Evolutionary conservation across 1,140 invertebrate genomes (phyloP).

Genomic region (Lepidurus packardi): DNA sequence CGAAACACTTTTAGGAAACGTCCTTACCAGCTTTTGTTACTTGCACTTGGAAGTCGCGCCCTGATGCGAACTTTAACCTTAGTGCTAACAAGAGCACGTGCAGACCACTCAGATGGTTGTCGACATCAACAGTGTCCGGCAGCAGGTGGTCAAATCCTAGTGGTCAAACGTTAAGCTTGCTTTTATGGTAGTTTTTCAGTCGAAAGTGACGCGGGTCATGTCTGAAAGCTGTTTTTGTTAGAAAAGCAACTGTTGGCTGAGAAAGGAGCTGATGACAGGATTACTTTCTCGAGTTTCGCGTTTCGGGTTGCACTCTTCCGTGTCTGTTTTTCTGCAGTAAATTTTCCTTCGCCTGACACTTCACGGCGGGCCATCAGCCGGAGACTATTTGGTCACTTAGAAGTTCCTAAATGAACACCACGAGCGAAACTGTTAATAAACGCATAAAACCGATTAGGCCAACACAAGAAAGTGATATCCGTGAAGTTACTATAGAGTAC

Average conservation of each 20-base stretch:
- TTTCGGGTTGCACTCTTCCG: background rate
- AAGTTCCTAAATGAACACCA: too few species aligned
- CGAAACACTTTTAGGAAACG: background rate
- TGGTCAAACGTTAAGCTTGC: constrained; percentile 1
- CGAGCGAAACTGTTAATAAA: too few species aligned
- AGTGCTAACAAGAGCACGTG: constrained; percentile 10
- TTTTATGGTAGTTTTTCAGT: constrained; percentile 10
- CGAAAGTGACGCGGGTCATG: background rate
- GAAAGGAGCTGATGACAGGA: background rate
- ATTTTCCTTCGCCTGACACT: too few species aligned
- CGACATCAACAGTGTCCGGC: background rate
- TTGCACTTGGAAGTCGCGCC: background rate
- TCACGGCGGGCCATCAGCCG: too few species aligned
- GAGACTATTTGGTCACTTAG: too few species aligned
- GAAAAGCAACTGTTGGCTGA: background rate
- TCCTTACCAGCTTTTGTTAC: background rate
- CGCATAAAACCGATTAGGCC: too few species aligned
- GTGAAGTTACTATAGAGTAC: too few species aligned
- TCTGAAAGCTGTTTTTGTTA: background rate
- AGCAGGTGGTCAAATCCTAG: constrained; percentile 1
- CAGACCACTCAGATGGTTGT: constrained; percentile 3
- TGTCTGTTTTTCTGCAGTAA: background rate
- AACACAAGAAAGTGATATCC: too few species aligned
- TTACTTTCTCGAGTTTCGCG: background rate
- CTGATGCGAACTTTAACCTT: constrained; percentile 5